These are phyloP conservation scores for Napeogenes inachia DNA, from an alignment of 2,888 invertebrate genomes.

Conservation along the genomic window DNA sequence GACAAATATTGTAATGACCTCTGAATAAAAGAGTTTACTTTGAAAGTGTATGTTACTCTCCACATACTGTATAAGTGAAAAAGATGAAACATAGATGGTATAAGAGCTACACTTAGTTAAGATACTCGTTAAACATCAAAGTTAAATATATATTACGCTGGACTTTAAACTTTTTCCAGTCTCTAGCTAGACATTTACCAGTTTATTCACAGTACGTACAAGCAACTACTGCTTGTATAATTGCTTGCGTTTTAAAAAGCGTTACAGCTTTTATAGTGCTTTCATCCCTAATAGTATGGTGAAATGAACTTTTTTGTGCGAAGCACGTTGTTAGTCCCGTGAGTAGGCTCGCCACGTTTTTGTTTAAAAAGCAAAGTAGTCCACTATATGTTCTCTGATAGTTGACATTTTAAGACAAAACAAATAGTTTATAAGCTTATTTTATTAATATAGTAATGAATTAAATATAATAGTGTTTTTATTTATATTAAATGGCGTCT, in stretches of 20 bases:
- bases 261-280: constrained; percentile 4
- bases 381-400: background rate
- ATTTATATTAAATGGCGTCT: background rate
- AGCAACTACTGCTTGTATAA: background rate
- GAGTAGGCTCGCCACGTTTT: background rate
- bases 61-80: no score
- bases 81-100: no score
- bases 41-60: background rate
- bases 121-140: no score
- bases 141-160: no score
- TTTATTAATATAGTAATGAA: no score
- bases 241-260: constrained; percentile 5
- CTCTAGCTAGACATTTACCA: background rate
- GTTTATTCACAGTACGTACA: background rate
- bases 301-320: constrained; percentile 5
- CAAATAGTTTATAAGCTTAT: background rate
- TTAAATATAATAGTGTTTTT: background rate
- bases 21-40: background rate
- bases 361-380: background rate
- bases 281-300: background rate
- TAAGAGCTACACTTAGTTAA: no score
- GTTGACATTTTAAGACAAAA: background rate
- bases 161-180: background rate
- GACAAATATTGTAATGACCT: background rate
- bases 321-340: background rate